A percentile compares a stretch with the other conserved stretches of the same genome.
Conservation (phyloP, 2,888 invertebrate species). For the Azorinus chamasolen region DNA sequence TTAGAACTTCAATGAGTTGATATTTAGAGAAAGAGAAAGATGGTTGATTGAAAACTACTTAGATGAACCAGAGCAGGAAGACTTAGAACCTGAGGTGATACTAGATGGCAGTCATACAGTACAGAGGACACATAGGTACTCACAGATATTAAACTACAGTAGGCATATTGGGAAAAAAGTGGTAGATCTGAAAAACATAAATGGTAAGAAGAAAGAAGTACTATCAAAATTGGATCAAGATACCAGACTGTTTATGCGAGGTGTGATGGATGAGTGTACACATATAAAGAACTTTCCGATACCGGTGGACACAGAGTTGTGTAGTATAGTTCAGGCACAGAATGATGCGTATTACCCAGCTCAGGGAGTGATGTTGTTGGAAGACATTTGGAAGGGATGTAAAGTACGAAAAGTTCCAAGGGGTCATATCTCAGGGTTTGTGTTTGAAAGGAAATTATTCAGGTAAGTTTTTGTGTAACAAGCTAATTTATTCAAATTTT, state of each 20-base stretch:
- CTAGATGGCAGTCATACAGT: too few relatives aligned
- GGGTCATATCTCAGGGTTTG: conserved; percentile 90
- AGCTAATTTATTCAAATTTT: neutral
- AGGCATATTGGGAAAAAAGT: too few relatives aligned
- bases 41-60: too few relatives aligned
- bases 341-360: conserved; percentile 95
- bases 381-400: conserved; percentile 97
- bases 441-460: conserved; percentile 94
- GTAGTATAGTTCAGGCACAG: conserved; percentile 96
- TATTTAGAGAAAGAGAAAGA: too few relatives aligned
- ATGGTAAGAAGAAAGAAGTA: too few relatives aligned
- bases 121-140: too few relatives aligned
- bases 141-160: too few relatives aligned
- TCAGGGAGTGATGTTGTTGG: conserved; percentile 92
- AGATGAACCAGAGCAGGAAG: too few relatives aligned
- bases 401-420: conserved; percentile 95
- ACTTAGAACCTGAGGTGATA: too few relatives aligned
- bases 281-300: conserved; percentile 97
- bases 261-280: conserved; percentile 99
- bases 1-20: too few relatives aligned
- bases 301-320: conserved; percentile 94
- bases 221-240: too few relatives aligned
- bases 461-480: conserved; percentile 89
- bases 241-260: conserved; percentile 91
- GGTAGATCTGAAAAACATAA: too few relatives aligned